Evolutionary conservation across 2,888 invertebrate genomes (phyloP).

Genomic region (Drosophila rellima): DNA sequence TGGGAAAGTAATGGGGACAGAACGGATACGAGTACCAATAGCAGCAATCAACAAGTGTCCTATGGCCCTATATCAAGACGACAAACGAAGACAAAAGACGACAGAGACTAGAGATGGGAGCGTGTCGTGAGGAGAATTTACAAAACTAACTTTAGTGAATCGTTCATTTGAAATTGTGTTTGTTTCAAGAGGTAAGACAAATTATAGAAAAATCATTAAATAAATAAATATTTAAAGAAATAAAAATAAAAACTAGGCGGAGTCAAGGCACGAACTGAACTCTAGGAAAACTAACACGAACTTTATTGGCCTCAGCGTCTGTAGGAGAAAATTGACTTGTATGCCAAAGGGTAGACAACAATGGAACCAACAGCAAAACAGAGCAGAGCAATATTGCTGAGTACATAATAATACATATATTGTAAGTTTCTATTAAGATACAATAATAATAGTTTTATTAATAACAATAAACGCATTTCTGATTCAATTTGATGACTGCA

Average conservation of each 20-base stretch:
- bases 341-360: constrained; percentile 50
- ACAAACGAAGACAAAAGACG: constrained; percentile 16
- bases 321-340: constrained; percentile 54
- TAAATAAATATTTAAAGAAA: background rate
- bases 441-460: constrained; percentile 39
- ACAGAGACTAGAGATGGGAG: constrained; percentile 10
- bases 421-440: constrained; percentile 18
- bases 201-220: background rate
- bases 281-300: background rate
- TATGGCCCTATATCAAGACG: constrained; percentile 17
- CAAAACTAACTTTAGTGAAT: background rate
- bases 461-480: constrained; percentile 41
- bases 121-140: background rate
- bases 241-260: background rate
- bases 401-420: constrained; percentile 7
- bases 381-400: background rate
- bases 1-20: constrained; percentile 1
- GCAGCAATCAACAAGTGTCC: constrained; percentile 36
- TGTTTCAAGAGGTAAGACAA: background rate
- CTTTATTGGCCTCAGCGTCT: constrained; percentile 23
- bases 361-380: constrained; percentile 13
- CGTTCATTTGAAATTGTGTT: background rate
- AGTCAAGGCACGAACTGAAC: background rate
- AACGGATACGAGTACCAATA: constrained; percentile 5
- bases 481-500: constrained; percentile 57